Evolutionary conservation across 2,888 invertebrate species (phyloP), one percentile per base, ranked within the genome.

Genomic region (Ectemnius lituratus): DNA sequence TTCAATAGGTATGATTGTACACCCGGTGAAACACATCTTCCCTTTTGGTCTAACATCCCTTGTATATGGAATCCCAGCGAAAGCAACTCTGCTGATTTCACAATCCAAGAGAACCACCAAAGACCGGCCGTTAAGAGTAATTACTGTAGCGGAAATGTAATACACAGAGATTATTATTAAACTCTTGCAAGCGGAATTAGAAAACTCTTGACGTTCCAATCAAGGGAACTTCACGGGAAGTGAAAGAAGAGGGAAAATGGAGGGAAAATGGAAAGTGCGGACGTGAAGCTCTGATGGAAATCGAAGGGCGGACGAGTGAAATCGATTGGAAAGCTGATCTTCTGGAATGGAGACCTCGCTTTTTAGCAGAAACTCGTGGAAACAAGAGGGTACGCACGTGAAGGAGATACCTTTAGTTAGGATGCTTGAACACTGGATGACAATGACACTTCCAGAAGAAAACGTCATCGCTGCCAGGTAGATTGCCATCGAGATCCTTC

Each of bases 1-100:
- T 18, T 20, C 52, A 16, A 47, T 20, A 57, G 45, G 60, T 59
- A 61, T 45, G 62, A 16, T 56, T 59, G 69, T 72, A 62, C 67
- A 49, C 16, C 68, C 67, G 63, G 60, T 67, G 20, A 59, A 62
- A 27, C 13, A 56, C 2, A 27, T 4, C 28, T 37, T 8, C 8
- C 8, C 8, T 11, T 8, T 37, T 37, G 8, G 8, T n/a, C 57
- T 8, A n/a, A 18, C 13, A 11, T 57, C 45, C 16, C 64, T 45
- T n/a, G 11, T 23, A 37, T 11, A 37, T 37, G 8, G 8, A 37
- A 37, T 37, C 37, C 37, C 8, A 11, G 37, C 8, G 8, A 37
- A 11, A 11, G 8, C 8, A 37, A 37, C 37, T 37, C 11, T 11
- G 8, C 8, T 11, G 37, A 37, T 37, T 37, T 37, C 37, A 37